Conservation (phyloP, 2,888 invertebrate species). For the Lamproptera curius region DNA sequence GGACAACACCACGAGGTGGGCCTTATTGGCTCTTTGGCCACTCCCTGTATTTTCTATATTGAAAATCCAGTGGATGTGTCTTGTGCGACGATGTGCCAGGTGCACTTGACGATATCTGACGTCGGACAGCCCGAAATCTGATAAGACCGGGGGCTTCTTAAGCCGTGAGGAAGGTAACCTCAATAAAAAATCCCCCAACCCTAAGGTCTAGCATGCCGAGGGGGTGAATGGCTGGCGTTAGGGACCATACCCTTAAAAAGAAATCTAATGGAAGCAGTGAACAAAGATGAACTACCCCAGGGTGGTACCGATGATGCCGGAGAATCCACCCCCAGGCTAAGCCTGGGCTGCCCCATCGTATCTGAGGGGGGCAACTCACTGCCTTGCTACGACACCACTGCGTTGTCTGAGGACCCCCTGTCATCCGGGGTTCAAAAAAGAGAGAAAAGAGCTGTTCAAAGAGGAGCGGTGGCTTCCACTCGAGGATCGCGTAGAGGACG, state of each 20-base stretch:
- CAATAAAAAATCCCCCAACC: not conserved
- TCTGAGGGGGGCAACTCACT: not conserved
- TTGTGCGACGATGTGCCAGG: not conserved
- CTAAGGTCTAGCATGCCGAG: not conserved
- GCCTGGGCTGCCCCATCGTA: not conserved
- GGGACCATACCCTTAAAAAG: not conserved
- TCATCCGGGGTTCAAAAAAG: not conserved
- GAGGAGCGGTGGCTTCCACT: not conserved
- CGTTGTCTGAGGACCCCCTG: not conserved
- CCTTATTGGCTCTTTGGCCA: not conserved
- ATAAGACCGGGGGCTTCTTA: not conserved
- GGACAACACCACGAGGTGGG: not conserved
- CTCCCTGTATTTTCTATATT: not conserved
- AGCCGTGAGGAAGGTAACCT: not conserved
- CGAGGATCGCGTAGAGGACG: not conserved
- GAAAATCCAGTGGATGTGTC: not conserved
- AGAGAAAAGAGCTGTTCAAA: not conserved
- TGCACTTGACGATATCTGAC: not conserved
- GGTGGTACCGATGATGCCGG: not conserved
- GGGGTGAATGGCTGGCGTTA: not conserved
- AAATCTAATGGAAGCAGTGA: not conserved
- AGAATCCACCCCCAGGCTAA: not conserved
- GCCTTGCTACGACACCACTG: not conserved
- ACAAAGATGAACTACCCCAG: not conserved
- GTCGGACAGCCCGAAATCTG: too few species aligned